Base-by-base conservation (phyloP, 1,140 invertebrate genomes). In the roundworm (Caenorhabditis elegans) region DNA sequence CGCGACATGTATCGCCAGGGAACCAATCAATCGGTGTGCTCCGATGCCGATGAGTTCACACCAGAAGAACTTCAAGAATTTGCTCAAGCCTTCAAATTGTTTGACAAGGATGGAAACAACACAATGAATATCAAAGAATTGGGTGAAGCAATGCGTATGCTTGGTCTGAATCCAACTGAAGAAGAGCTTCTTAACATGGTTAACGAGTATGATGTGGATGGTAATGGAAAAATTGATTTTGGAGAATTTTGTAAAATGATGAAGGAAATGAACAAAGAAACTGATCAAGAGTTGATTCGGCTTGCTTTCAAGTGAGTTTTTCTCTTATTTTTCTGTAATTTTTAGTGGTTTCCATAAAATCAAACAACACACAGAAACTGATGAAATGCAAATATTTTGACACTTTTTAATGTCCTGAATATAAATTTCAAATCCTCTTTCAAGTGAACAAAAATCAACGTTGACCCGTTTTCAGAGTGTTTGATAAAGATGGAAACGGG, bases 181-280 rank as follows among this genome's bases (percentile, higher is more conserved):
- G 89, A 89, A 55, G 86, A 87, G 53, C 83, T 87, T 17, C 78
- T 87, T 26, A 89, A 88, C 55, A 89, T 88, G 83, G 87, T 88
- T n/a, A 89, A 89, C 77, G 88, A 89, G 79, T 88, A 86, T 51
- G 87, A 88, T 76, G 80, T 87, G 17, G 87, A 88, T 81, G 88
- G 88, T 22, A 88, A 88, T 80, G 88, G 88, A 36, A 88, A 88
- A 60, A 89, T 88, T 39, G 87, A 88, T 65, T 88, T 89, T 65
- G 82, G 83, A 19, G 89, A 89, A 65, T 89, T 89, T 70, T 89
- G 88, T 77, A 89, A 89, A 85, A 90, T 89, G 88, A 90, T 89
- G 89, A 89, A 89, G 80, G 88, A 86, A 48, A 89, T 89, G 88
- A 89, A 89, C 60, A 89, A 89, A 60, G 88, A 89, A 82, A 89